Percentiles rank a stretch among this genome's conserved stretches.
phyloP scores from a whole-genome alignment of 2,888 invertebrate genomes.

The Actias luna region DNA sequence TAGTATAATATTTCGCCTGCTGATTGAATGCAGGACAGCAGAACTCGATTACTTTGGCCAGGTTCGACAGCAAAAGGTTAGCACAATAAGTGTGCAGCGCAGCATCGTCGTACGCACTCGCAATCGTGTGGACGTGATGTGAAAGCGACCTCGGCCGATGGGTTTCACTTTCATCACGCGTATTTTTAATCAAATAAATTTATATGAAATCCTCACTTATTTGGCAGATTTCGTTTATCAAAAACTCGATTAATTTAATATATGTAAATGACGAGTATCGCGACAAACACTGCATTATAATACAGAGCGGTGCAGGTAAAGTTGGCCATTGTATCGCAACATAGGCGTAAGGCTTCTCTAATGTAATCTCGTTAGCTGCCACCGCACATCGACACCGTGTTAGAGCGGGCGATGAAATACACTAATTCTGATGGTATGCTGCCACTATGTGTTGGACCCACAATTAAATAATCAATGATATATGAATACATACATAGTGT shows the following conservation, averaged over 20 bases:
- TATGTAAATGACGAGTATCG: background rate
- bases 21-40: background rate
- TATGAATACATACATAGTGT: background rate
- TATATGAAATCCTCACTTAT: background rate
- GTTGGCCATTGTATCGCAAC: background rate
- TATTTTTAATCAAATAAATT: background rate
- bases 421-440: background rate
- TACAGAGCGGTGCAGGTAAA: background rate
- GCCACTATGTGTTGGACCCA: background rate
- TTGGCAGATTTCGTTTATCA: background rate
- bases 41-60: background rate
- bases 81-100: background rate
- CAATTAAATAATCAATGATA: background rate
- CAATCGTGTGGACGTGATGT: background rate
- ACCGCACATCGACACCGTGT: background rate
- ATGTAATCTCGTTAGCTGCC: slow-evolving; percentile 15
- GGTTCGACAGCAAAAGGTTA: background rate
- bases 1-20: background rate
- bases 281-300: background rate
- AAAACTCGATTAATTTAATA: background rate
- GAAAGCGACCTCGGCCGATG: background rate
- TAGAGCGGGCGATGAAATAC: background rate
- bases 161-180: slow-evolving; percentile 3
- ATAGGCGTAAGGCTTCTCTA: slow-evolving; percentile 15
- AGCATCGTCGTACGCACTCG: background rate